A percentile compares a stretch with the other conserved stretches of the same genome.
These are phyloP conservation scores for Myrmophylax atrothorax DNA, from an alignment of 2,113 vertebrate species.

Conservation along the genomic window DNA sequence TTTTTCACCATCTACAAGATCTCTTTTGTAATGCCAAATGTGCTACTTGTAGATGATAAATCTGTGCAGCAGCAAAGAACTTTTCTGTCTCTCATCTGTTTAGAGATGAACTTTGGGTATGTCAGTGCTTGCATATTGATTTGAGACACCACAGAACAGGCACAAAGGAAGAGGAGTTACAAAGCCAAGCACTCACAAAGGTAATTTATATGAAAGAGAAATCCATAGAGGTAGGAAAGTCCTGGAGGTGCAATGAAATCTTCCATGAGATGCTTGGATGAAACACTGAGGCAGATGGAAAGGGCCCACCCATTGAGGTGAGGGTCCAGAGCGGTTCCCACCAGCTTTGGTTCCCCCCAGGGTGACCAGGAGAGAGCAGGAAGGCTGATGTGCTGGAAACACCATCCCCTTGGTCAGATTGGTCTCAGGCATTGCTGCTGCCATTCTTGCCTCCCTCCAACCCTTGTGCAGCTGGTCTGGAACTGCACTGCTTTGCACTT, in stretches of 20 bases:
- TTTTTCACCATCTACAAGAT: background rate
- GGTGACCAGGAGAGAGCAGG: background rate
- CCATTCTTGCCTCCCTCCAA: background rate
- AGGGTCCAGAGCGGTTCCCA: background rate
- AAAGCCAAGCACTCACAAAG: background rate
- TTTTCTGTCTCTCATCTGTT: background rate
- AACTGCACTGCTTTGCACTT: background rate
- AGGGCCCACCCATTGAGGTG: background rate
- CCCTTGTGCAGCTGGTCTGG: background rate
- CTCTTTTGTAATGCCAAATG: background rate
- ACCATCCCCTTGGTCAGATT: too few relatives aligned
- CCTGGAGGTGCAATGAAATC: accelerated
- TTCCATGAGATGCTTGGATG: background rate
- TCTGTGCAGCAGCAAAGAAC: background rate
- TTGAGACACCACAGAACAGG: background rate
- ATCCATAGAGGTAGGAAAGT: background rate
- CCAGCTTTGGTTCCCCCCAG: too few relatives aligned
- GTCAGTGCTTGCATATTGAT: background rate
- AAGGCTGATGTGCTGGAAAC: background rate
- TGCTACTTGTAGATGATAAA: background rate
- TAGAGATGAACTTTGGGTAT: background rate
- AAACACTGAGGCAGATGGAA: background rate
- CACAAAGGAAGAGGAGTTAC: background rate
- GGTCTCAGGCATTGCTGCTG: background rate
- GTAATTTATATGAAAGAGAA: background rate